Conservation (phyloP, 2,888 invertebrate genomes). For the Erebia palarica region DNA sequence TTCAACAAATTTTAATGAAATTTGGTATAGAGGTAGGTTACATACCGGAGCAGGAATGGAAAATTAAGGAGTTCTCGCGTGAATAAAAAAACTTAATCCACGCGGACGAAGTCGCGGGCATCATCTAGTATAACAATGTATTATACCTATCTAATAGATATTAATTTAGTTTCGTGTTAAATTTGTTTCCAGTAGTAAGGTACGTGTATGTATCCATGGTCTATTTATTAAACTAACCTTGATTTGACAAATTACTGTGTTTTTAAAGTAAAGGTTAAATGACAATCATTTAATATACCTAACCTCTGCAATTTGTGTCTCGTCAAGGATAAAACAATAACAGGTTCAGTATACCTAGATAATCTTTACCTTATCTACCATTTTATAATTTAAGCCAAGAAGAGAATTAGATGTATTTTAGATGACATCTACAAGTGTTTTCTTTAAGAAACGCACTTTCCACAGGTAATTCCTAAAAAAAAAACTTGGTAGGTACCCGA, state of each 20-base stretch:
- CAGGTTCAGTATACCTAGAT: background rate
- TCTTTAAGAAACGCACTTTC: background rate
- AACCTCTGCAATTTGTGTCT: slow-evolving; percentile 10
- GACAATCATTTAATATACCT: slow-evolving; percentile 17
- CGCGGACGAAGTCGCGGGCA: too few species aligned
- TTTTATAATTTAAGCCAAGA: background rate
- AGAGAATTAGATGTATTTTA: slow-evolving; percentile 3
- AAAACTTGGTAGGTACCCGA: background rate
- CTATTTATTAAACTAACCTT: slow-evolving; percentile 9
- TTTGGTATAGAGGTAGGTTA: too few species aligned
- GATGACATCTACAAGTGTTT: background rate
- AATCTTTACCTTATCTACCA: background rate
- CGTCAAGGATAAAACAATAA: slow-evolving; percentile 19
- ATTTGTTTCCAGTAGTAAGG: background rate
- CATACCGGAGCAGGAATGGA: too few species aligned
- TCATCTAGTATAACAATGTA: too few species aligned
- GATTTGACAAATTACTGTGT: slow-evolving; percentile 16
- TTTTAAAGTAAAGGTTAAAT: slow-evolving; percentile 20
- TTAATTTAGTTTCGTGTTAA: background rate
- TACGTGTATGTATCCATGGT: background rate
- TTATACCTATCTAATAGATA: background rate
- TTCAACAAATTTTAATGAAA: too few species aligned
- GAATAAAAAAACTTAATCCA: too few species aligned
- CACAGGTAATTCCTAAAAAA: too few species aligned
- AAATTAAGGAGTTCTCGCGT: too few species aligned